phyloP scores from a whole-genome alignment of 2,113 vertebrate genomes.

The Sinocyclocheilus rhinocerous region DNA sequence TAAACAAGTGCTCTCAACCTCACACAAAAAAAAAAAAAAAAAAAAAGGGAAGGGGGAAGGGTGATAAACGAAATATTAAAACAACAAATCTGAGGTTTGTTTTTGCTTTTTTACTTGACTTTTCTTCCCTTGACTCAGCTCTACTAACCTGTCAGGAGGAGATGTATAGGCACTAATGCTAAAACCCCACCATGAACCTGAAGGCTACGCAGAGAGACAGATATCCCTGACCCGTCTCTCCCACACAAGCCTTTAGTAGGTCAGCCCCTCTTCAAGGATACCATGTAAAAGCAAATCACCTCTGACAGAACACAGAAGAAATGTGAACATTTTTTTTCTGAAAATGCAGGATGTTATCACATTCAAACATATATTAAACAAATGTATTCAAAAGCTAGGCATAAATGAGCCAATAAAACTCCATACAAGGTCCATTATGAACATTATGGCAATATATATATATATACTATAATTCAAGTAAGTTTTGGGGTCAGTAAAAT shows the following conservation, averaged over 20 bases:
- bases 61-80: not conserved
- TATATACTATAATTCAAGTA: not conserved
- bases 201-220: constrained; percentile 31
- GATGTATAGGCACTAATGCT: constrained; percentile 20
- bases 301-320: constrained; percentile 23
- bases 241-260: constrained; percentile 43
- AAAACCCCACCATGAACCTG: constrained; percentile 21
- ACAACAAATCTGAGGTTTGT: not conserved
- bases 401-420: not conserved
- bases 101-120: not conserved
- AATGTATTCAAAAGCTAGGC: not conserved
- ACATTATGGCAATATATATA: not conserved
- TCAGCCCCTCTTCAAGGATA: constrained; percentile 40
- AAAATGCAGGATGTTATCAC: not conserved
- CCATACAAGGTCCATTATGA: not conserved
- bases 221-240: constrained; percentile 30
- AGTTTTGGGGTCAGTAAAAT: not conserved
- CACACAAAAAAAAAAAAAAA: not conserved
- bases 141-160: not conserved
- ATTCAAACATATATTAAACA: not conserved
- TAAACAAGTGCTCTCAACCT: constrained; percentile 20
- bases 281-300: constrained; percentile 39
- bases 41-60: not conserved
- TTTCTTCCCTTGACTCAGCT: not conserved
- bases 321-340: not conserved